Conservation (phyloP, 37 sponge, comb jelly and placozoan species). For the Ephydatia muelleri region DNA sequence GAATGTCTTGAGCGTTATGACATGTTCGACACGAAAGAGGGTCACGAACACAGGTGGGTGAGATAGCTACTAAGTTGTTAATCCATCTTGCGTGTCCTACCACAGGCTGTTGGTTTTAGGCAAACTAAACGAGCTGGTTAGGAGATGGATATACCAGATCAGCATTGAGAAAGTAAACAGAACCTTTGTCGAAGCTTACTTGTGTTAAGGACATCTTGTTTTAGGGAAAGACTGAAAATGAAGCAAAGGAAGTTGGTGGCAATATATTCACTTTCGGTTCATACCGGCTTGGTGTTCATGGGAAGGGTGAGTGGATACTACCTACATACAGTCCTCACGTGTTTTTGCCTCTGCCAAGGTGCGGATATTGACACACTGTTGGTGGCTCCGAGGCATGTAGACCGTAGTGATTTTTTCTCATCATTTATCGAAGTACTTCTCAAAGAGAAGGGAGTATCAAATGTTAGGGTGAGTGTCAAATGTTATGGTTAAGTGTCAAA, state of each 20-base stretch:
- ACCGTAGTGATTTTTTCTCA: conserved; percentile 88
- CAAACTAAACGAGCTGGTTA: conserved; percentile 75
- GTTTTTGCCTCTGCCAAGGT: conserved; percentile 42
- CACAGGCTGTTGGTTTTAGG: conserved; percentile 73
- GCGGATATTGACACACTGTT: conserved; percentile 98
- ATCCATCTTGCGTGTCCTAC: background rate
- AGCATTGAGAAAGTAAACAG: conserved; percentile 74
- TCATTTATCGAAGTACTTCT: conserved; percentile 76
- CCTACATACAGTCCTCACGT: background rate
- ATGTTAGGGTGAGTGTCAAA: conserved; percentile 68
- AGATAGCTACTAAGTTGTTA: background rate
- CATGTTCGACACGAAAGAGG: conserved; percentile 89
- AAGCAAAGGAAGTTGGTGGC: conserved; percentile 88
- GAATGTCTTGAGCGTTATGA: conserved; percentile 60
- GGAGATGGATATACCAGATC: conserved; percentile 81
- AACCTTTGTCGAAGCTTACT: background rate
- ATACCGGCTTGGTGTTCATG: conserved; percentile 98
- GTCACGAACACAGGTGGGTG: conserved; percentile 72
- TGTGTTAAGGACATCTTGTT: background rate
- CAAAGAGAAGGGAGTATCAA: conserved; percentile 67
- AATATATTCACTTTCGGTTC: conserved; percentile 99
- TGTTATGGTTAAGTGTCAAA: background rate
- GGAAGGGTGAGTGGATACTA: conserved; percentile 63
- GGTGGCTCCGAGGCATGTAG: conserved; percentile 95
- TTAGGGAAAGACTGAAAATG: conserved; percentile 80